Conservation (phyloP, 2,888 invertebrate genomes). For the Actias luna region DNA sequence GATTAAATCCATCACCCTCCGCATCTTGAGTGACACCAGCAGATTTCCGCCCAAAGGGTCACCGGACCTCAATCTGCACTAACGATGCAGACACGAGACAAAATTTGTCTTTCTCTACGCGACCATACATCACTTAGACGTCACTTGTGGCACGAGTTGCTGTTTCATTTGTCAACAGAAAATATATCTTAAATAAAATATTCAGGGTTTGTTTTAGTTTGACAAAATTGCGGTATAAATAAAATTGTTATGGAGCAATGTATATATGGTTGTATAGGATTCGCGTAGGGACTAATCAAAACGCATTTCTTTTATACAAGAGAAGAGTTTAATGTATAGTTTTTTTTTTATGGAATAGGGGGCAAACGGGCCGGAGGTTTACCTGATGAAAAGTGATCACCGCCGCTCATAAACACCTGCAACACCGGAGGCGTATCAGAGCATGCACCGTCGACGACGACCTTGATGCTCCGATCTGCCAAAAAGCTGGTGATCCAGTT, state of each 20-base stretch:
- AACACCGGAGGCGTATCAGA: too few relatives aligned
- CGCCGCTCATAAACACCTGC: too few relatives aligned
- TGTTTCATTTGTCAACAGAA: neutral
- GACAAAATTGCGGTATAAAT: neutral
- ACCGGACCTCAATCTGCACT: slow-evolving; percentile 38
- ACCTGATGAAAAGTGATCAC: too few relatives aligned
- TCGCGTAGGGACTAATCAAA: neutral
- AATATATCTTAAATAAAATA: neutral
- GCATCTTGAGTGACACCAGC: slow-evolving; percentile 9
- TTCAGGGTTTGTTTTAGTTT: neutral
- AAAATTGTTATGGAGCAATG: neutral
- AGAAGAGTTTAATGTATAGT: neutral
- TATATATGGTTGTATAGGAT: neutral
- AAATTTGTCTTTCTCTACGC: slow-evolving; percentile 61
- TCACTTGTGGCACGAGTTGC: slow-evolving; percentile 25
- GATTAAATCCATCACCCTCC: slow-evolving; percentile 4
- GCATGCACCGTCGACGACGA: too few relatives aligned
- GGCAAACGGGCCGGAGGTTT: too few relatives aligned
- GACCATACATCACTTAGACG: slow-evolving; percentile 54
- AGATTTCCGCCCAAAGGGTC: slow-evolving; percentile 4
- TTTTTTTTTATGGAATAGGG: too few relatives aligned
- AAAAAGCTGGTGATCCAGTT: too few relatives aligned
- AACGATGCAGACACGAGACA: slow-evolving; percentile 58
- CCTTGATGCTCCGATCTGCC: too few relatives aligned
- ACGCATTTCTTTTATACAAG: neutral